A percentile compares a stretch with the other conserved stretches of the same genome.
Conservation (phyloP, 2,113 vertebrate species). For the Tachysurus fulvidraco region DNA sequence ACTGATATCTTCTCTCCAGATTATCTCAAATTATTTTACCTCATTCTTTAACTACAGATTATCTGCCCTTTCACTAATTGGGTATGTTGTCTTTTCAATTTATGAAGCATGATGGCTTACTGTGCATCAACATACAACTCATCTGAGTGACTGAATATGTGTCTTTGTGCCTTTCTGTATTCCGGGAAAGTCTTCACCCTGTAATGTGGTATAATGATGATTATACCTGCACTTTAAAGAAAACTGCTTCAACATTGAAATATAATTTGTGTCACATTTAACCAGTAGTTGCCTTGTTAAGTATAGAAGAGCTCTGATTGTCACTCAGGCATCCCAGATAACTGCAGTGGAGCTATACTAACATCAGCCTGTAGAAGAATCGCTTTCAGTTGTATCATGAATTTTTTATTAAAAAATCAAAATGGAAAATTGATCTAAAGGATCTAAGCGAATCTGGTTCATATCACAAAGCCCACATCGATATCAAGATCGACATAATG, state of each 20-base stretch:
- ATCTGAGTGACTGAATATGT: not conserved
- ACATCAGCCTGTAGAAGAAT: not conserved
- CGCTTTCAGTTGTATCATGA: not conserved
- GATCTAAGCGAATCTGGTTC: not conserved
- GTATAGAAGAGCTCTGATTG: not conserved
- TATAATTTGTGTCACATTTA: not conserved
- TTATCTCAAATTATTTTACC: not conserved
- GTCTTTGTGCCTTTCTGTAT: not conserved
- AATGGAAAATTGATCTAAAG: not conserved
- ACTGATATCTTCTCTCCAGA: not conserved
- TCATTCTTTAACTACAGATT: not conserved
- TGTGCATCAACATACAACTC: not conserved
- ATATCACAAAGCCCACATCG: not conserved
- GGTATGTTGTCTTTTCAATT: not conserved
- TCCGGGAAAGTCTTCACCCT: not conserved
- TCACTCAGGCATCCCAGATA: not conserved
- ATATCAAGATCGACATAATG: not conserved
- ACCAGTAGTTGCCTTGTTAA: not conserved
- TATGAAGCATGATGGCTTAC: not conserved
- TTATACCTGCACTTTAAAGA: not conserved
- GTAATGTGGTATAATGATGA: not conserved
- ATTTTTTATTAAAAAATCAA: not conserved
- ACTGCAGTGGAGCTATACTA: not conserved
- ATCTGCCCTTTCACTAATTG: not conserved
- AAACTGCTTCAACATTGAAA: not conserved